A percentile compares a stretch with the other conserved stretches of the same genome.
Conservation (phyloP, 2,797 vertebrate genomes). For the Oceanodroma leucorhoa region DNA sequence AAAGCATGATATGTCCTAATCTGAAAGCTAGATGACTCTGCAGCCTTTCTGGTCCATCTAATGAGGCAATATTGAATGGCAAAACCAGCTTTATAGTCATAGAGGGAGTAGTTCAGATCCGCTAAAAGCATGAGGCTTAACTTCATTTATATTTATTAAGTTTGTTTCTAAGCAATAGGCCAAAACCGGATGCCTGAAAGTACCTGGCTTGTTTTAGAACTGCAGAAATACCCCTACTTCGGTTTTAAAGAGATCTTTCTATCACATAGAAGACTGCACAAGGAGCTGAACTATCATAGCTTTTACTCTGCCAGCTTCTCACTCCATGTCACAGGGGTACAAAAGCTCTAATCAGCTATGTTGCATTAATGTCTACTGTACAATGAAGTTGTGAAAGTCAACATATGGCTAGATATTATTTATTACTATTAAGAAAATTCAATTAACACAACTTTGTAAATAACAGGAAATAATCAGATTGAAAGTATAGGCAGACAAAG, state of each 20-base stretch:
- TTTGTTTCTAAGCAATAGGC: neutral
- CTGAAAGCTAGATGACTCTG: neutral
- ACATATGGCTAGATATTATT: neutral
- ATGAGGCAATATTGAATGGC: neutral
- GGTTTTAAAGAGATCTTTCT: neutral
- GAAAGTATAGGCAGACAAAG: neutral
- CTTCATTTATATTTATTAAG: neutral
- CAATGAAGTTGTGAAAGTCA: neutral
- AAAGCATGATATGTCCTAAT: neutral
- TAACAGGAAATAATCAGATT: neutral
- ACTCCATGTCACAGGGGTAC: fast-evolving
- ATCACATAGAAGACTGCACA: fast-evolving
- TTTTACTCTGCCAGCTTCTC: neutral
- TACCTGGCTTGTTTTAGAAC: neutral
- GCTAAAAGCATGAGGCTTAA: neutral
- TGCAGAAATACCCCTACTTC: neutral
- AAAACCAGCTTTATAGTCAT: neutral
- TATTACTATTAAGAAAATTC: neutral
- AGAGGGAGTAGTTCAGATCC: neutral
- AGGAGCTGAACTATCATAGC: neutral
- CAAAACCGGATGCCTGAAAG: neutral
- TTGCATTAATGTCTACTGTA: neutral
- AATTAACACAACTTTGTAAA: neutral
- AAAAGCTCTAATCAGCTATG: neutral
- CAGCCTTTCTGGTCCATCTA: neutral